These are phyloP conservation scores for Aricia agestis DNA, from an alignment of 1,140 invertebrate genomes.

Conservation along the genomic window DNA sequence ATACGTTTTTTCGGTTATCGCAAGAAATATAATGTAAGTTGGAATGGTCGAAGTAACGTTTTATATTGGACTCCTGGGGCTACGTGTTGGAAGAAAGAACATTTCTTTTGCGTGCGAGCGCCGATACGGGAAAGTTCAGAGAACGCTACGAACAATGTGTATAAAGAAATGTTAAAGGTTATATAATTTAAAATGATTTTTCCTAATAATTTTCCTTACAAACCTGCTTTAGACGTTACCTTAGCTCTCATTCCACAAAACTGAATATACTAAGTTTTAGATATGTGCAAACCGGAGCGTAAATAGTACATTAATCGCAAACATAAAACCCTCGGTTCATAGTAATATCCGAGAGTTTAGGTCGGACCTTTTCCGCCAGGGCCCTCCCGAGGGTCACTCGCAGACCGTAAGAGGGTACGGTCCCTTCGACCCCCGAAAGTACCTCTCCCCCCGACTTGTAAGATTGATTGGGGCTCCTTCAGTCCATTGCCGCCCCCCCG, in stretches of 20 bases:
- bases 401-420: conserved; percentile 63
- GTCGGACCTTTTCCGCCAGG: conserved; percentile 52
- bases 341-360: conserved; percentile 57
- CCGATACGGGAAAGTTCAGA: neutral
- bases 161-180: no score
- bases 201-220: no score
- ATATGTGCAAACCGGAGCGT: conserved; percentile 26
- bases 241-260: no score
- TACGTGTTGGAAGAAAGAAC: conserved; percentile 1
- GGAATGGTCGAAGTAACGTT: conserved; percentile 12
- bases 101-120: neutral
- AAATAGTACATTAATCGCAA: conserved; percentile 45
- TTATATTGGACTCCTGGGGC: neutral
- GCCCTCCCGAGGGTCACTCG: conserved; percentile 58
- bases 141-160: neutral
- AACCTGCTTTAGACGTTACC: no score
- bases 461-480: conserved; percentile 75
- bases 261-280: conserved; percentile 16
- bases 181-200: no score
- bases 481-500: conserved; percentile 68
- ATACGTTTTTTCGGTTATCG: conserved; percentile 30
- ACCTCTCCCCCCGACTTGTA: conserved; percentile 63
- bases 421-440: conserved; percentile 62
- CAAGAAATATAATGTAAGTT: conserved; percentile 29
- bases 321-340: conserved; percentile 37